Evolutionary conservation across 1,140 invertebrate species (phyloP).

Genomic region (Heliconius eleuchia): DNA sequence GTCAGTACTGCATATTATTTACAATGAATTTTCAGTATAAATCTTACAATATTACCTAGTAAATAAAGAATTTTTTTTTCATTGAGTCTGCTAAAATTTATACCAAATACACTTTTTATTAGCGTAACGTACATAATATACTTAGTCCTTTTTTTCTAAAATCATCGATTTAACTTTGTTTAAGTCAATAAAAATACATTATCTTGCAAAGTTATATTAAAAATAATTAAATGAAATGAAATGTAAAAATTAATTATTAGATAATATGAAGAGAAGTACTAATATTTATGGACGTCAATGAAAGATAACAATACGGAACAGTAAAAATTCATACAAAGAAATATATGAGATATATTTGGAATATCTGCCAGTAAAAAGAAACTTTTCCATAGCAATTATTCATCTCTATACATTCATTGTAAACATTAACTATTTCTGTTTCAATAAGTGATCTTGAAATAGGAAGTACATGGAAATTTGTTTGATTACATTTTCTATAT

Average conservation of each 20-base stretch:
- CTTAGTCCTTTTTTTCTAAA: neutral
- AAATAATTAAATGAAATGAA: neutral
- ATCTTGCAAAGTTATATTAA: too few relatives aligned
- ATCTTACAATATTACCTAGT: constrained; percentile 51
- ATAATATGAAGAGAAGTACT: neutral
- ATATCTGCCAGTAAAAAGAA: neutral
- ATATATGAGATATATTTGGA: neutral
- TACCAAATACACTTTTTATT: neutral
- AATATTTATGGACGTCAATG: neutral
- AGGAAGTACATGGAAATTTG: constrained; percentile 42
- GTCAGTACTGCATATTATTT: constrained; percentile 24
- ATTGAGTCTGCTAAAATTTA: neutral
- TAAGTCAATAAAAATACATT: neutral
- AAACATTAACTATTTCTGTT: constrained; percentile 48
- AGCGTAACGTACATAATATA: neutral
- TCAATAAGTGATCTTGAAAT: constrained; percentile 33
- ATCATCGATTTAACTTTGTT: neutral
- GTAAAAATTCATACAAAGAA: constrained; percentile 20
- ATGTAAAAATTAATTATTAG: neutral
- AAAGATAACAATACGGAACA: neutral
- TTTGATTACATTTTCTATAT: constrained; percentile 48
- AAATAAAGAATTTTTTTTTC: neutral
- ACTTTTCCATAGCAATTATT: constrained; percentile 57
- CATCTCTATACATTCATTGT: constrained; percentile 50
- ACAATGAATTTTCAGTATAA: constrained; percentile 44